Evolutionary conservation across 2,797 vertebrate species (phyloP), one percentile per base, ranked within the genome.

Genomic region (Pseudochirops cupreus): DNA sequence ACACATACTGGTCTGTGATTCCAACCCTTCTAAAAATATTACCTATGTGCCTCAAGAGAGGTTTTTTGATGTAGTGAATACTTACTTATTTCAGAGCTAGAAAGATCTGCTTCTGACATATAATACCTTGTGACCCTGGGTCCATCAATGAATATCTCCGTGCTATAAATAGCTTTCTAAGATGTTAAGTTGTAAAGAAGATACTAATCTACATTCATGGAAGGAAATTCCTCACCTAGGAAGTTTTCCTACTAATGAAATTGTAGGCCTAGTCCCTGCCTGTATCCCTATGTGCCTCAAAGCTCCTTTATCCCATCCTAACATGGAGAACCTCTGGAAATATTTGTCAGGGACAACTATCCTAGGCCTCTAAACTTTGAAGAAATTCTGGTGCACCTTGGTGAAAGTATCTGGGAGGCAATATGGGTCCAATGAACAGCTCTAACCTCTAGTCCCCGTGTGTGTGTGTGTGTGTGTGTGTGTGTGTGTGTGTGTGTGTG

Each of bases 391-490:
- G 9, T 96, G 54, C 94, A 82, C 57, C n/a, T 56, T 57, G 54
- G 10, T n/a, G n/a, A 74, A 39, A 87, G 93, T 94, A 91, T 11
- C 31, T 92, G 59, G 39, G 82, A 95, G 67, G 2, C 92, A 56
- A 90, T 59, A 54, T 18, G 1, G 54, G 90, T 18, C n/a, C 0
- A 46, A 18, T 26, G 74, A 87, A 46, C 39, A 46, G 16, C n/a
- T 54, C 56, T 6, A 91, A 53, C 6, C 74, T 46, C 11, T 28
- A 31, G 29, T 94, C 56, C 31, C 5, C 28, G 1, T 53, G 11
- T 58, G 5, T 74, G 18, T 39, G 11, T 24, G 2, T 92, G 6
- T 67, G 6, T 46, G 52, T 52, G 52, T 52, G 52, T 52, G 52
- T 52, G 52, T 52, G 52, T 52, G 52, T 52, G 52, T 46, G 46